Evolutionary conservation across 2,113 vertebrate species (phyloP).

Genomic region (Rhinogobius similis): DNA sequence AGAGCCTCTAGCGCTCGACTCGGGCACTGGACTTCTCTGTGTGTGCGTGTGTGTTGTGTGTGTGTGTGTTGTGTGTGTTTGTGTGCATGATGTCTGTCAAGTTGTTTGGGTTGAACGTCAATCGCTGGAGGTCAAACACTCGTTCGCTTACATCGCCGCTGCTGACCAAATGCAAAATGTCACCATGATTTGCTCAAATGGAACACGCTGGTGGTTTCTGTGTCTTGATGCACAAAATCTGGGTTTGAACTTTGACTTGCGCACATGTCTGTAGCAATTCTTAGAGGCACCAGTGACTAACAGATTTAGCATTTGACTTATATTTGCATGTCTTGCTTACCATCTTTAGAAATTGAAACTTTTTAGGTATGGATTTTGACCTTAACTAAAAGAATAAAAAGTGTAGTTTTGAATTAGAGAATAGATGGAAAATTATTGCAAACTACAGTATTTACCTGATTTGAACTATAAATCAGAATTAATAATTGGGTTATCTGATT

Average conservation of each 20-base stretch:
- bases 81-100: conserved; percentile 51
- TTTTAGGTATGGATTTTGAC: too few relatives aligned
- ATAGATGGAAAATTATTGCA: too few relatives aligned
- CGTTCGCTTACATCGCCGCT: background rate
- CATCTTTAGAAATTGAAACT: too few relatives aligned
- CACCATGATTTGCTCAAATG: conserved; percentile 7
- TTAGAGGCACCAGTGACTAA: background rate
- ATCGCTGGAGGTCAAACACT: conserved; percentile 34
- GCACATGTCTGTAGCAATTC: background rate
- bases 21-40: conserved; percentile 17
- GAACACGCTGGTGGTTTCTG: background rate
- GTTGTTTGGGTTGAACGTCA: conserved; percentile 62
- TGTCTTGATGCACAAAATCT: background rate
- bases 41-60: conserved; percentile 42
- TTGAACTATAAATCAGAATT: too few relatives aligned
- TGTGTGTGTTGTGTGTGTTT: conserved; percentile 6
- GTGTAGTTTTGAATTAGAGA: too few relatives aligned
- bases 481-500: too few relatives aligned
- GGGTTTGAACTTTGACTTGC: background rate
- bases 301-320: too few relatives aligned
- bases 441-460: too few relatives aligned
- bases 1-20: conserved; percentile 51
- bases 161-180: conserved; percentile 36
- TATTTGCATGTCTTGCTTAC: too few relatives aligned
- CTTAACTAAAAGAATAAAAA: too few relatives aligned